Evolutionary conservation across 1,140 invertebrate species (phyloP).

Genomic region (Pachyrhynchus sulphureomaculatus): DNA sequence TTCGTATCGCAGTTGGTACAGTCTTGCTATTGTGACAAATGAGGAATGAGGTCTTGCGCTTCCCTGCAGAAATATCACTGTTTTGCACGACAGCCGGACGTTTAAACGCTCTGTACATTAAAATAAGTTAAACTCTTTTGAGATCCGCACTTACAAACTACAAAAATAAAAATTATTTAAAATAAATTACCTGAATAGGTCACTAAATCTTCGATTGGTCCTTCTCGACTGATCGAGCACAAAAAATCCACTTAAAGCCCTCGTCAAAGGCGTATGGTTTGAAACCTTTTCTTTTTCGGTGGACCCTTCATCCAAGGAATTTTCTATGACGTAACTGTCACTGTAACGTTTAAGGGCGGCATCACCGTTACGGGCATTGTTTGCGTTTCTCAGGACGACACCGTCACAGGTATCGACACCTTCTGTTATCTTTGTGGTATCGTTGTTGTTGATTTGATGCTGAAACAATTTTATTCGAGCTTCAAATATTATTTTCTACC

Average conservation of each 20-base stretch:
- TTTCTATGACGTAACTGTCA: conserved; percentile 48
- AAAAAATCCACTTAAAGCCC: conserved; percentile 44
- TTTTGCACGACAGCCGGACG: no score
- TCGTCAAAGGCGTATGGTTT: conserved; percentile 29
- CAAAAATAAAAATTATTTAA: neutral
- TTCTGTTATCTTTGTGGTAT: neutral
- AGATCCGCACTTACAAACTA: no score
- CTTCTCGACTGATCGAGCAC: conserved; percentile 42
- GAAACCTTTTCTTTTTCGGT: conserved; percentile 22
- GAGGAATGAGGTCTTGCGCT: no score
- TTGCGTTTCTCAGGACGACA: conserved; percentile 35
- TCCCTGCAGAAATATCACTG: no score
- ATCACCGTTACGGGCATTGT: conserved; percentile 11
- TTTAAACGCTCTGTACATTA: no score
- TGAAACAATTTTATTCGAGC: neutral
- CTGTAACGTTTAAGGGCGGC: conserved; percentile 46
- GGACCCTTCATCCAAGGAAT: conserved; percentile 23
- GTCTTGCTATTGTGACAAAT: no score
- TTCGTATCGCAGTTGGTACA: no score
- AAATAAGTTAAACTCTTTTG: no score
- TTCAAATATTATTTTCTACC: no score
- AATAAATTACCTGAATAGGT: conserved; percentile 41
- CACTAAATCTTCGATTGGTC: conserved; percentile 43
- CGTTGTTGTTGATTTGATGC: conserved; percentile 15
- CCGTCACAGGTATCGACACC: conserved; percentile 28